phyloP scores from a whole-genome alignment of 1,140 invertebrate species.

The Drosophila busckii region DNA sequence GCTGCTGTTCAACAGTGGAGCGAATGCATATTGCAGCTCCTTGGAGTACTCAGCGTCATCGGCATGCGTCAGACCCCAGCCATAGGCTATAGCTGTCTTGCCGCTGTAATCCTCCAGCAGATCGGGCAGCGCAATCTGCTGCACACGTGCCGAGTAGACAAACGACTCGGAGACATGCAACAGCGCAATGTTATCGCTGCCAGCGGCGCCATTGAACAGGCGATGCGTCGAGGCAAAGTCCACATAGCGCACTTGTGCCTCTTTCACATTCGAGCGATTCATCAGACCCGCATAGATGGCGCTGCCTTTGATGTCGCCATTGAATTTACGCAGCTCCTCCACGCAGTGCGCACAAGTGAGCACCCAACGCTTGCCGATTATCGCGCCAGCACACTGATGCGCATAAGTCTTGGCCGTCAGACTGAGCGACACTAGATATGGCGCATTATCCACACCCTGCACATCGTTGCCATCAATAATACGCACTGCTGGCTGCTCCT shows the following conservation, averaged over 20 bases:
- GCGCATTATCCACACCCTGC: constrained; percentile 78
- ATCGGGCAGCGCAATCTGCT: constrained; percentile 53
- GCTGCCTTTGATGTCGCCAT: constrained; percentile 36
- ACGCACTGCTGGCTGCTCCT: constrained; percentile 22
- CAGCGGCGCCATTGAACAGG: constrained; percentile 46
- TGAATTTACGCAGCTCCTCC: constrained; percentile 30
- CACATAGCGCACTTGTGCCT: constrained; percentile 58
- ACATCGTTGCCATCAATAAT: constrained; percentile 58
- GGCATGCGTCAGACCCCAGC: constrained; percentile 79
- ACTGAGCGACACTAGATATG: constrained; percentile 82
- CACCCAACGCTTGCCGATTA: constrained; percentile 82
- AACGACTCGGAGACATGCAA: constrained; percentile 57
- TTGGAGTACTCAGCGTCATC: constrained; percentile 67
- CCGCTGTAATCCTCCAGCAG: constrained; percentile 48
- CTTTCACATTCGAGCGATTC: constrained; percentile 46
- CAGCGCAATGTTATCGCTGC: constrained; percentile 70
- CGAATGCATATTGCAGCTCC: constrained; percentile 64
- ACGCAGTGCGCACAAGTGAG: constrained; percentile 81
- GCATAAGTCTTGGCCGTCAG: constrained; percentile 78
- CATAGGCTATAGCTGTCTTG: constrained; percentile 58
- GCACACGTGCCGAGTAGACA: constrained; percentile 48
- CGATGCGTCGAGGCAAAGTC: constrained; percentile 62
- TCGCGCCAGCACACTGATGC: constrained; percentile 83
- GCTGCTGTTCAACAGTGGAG: constrained; percentile 39
- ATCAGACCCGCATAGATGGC: constrained; percentile 60